Conservation (phyloP, 2,888 invertebrate genomes). For the Aphelenchoides bicaudatus region DNA sequence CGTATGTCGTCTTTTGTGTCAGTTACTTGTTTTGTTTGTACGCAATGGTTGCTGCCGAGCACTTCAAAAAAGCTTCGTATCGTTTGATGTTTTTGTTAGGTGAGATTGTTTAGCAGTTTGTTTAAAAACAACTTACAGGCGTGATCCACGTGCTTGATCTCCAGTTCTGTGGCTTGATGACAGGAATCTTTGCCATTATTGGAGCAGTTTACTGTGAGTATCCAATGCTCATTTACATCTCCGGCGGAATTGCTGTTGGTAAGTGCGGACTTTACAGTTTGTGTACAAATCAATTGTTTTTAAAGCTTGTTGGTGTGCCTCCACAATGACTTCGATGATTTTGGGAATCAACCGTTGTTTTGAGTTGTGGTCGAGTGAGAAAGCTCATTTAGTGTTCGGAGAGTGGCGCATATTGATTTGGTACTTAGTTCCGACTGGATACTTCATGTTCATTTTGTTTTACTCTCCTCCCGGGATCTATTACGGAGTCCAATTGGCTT, state of each 20-base stretch:
- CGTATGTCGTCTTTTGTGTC: not conserved
- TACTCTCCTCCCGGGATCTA: constrained; percentile 2
- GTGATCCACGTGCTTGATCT: constrained; percentile 9
- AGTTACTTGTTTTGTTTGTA: not conserved
- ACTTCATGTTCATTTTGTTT: not conserved
- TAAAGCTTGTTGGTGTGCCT: constrained; percentile 9
- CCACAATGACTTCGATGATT: constrained; percentile 16
- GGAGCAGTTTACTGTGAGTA: constrained; percentile 17
- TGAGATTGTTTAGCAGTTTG: too few relatives aligned
- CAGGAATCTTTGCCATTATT: constrained; percentile 12
- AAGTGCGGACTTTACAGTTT: not conserved
- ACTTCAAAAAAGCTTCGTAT: constrained; percentile 3
- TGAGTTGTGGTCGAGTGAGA: not conserved
- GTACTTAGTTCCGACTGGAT: not conserved
- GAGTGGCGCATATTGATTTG: not conserved
- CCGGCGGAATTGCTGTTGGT: constrained; percentile 12
- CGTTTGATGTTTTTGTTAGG: constrained; percentile 15
- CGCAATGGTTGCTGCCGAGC: not conserved
- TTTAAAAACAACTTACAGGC: too few relatives aligned
- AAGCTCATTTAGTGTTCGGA: not conserved
- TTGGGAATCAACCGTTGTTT: constrained; percentile 12
- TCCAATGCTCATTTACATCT: constrained; percentile 7
- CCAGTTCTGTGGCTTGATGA: constrained; percentile 14
- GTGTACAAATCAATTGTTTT: too few relatives aligned
- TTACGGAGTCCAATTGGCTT: constrained; percentile 8